Conservation (phyloP, 1,140 invertebrate genomes). For the Eurosta solidaginis region DNA sequence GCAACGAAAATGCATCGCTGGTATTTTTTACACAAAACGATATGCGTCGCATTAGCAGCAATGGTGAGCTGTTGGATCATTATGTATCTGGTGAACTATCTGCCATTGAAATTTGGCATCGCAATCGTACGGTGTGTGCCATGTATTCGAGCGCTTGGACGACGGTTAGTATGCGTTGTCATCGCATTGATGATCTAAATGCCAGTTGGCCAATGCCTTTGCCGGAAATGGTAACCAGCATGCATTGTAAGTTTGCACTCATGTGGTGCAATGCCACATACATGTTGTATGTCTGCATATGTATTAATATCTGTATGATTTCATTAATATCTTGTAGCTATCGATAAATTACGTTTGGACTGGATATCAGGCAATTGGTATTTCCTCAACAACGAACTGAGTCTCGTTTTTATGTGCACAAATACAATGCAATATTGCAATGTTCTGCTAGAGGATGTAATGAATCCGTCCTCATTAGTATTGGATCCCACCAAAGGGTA, state of each 20-base stretch:
- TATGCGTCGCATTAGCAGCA: slow-evolving; percentile 44
- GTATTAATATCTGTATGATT: slow-evolving; percentile 18
- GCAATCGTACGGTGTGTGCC: slow-evolving; percentile 72
- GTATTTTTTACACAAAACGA: slow-evolving; percentile 43
- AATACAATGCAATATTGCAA: slow-evolving; percentile 68
- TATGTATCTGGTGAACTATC: slow-evolving; percentile 33
- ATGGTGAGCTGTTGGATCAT: slow-evolving; percentile 13
- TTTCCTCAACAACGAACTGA: slow-evolving; percentile 75
- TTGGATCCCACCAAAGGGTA: slow-evolving; percentile 80
- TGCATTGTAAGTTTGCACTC: slow-evolving; percentile 48
- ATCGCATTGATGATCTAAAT: slow-evolving; percentile 66
- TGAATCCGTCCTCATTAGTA: slow-evolving; percentile 77
- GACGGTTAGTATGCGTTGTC: slow-evolving; percentile 63
- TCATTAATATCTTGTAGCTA: slow-evolving; percentile 59
- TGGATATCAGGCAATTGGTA: slow-evolving; percentile 89
- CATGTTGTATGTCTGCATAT: background rate
- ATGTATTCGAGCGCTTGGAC: slow-evolving; percentile 63
- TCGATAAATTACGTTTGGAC: slow-evolving; percentile 77
- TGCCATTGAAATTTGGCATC: slow-evolving; percentile 59
- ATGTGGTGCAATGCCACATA: background rate
- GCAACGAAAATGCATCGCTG: slow-evolving; percentile 45
- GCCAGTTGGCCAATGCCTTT: slow-evolving; percentile 64
- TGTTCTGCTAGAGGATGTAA: slow-evolving; percentile 70
- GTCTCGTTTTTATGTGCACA: slow-evolving; percentile 75
- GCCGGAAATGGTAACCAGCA: slow-evolving; percentile 56